Conservation (phyloP, 1,140 invertebrate species). For the Dendrolimus kikuchii region DNA sequence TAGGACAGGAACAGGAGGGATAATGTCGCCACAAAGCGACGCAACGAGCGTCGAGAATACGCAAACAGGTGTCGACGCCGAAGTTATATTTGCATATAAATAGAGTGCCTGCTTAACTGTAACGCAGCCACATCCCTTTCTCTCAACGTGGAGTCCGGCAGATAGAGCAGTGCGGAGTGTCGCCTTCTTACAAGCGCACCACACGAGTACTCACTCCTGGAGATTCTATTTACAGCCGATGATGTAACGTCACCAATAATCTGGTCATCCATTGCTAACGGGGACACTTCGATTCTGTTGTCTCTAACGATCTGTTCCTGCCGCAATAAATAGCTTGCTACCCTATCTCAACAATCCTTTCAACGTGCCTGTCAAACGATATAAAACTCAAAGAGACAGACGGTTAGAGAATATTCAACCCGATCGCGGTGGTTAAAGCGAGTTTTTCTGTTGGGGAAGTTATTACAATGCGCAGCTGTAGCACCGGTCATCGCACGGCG, state of each 20-base stretch:
- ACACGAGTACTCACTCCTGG: slow-evolving; percentile 45
- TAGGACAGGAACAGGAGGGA: slow-evolving; percentile 57
- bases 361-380: slow-evolving; percentile 2
- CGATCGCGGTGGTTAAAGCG: slow-evolving; percentile 16
- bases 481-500: slow-evolving; percentile 31
- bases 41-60: slow-evolving; percentile 60
- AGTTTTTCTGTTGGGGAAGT: slow-evolving; percentile 39
- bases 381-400: slow-evolving; percentile 7
- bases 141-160: slow-evolving; percentile 32
- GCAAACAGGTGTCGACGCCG: slow-evolving; percentile 69
- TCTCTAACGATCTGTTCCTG: too few species aligned
- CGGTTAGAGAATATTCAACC: slow-evolving; percentile 24
- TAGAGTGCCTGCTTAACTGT: slow-evolving; percentile 72
- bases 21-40: slow-evolving; percentile 54
- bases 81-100: slow-evolving; percentile 72
- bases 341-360: too few species aligned
- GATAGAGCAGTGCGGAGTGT: slow-evolving; percentile 45
- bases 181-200: slow-evolving; percentile 49
- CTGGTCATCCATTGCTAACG: slow-evolving; percentile 32
- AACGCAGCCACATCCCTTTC: slow-evolving; percentile 60
- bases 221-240: slow-evolving; percentile 63
- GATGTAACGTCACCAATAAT: slow-evolving; percentile 53
- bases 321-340: too few species aligned
- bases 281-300: slow-evolving; percentile 25
- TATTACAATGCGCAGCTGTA: slow-evolving; percentile 33